Evolutionary conservation across 2,113 vertebrate genomes (phyloP), one percentile per base, ranked within the genome.

Genomic region (Pollachius pollachius): DNA sequence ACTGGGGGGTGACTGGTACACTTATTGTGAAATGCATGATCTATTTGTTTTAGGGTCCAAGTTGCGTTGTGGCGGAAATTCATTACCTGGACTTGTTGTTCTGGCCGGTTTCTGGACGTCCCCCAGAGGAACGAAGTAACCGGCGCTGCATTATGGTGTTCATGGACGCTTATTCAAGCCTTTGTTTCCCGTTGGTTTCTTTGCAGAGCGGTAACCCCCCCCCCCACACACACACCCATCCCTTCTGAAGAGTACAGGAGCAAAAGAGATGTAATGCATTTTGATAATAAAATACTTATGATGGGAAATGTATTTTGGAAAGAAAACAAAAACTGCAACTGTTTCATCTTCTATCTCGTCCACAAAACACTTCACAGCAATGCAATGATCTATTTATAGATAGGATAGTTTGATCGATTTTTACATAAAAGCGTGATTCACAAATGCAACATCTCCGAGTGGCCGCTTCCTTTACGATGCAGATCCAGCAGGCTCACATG

Each of bases 281-380:
- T 96, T 96, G 94, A 95, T 97, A 97, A 98, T 96, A 97, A 98
- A 97, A 94, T 94, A 94, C 94, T 96, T 93, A 95, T 94, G 93
- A 94, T 94, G 92, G 93, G 91, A 17, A 90, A 90, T 65, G 71
- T 83, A 83, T 87, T 89, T 84, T 87, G 76, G 54, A n/a, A 57
- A 57, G n/a, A 57, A 57, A 57, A 17, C 15, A 57, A 54, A 81
- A 89, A 81, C 74, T 70, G 56, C 75, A 72, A 80, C 82, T 78
- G 69, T 81, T 41, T 85, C 71, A 76, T 48, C 41, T 13, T 12
- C 41, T 48, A 48, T 48, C 41, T 12, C 12, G 41, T 9, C 12
- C 41, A 48, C 41, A 48, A 34, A 48, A 48, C 41, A 48, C 41
- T 9, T 48, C 37, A 13, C 41, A 3, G 41, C 41, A 13, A 48